Base-by-base conservation (phyloP, 2,113 vertebrate species). In the Mesitornis unicolor region DNA sequence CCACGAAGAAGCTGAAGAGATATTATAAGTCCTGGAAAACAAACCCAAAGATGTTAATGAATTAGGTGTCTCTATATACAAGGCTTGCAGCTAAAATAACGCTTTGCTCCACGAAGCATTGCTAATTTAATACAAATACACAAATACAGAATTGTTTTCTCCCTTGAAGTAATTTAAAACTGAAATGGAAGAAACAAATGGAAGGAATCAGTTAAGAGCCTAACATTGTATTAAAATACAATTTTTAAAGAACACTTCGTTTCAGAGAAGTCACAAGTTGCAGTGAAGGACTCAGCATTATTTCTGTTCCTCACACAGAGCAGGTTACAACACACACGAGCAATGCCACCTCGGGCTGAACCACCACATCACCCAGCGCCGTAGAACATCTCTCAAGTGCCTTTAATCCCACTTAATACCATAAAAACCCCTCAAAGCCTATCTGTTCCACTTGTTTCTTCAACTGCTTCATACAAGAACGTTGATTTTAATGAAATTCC, bases 1-100 rank as follows among this genome's bases (percentile, higher is more conserved):
- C 99, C 99, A 82, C 99, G 98, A 95, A 99, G 98, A 93, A 99
- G 98, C 97, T 99, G 99, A 83, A 99, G 98, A 94, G 99, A 99
- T 95, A 99, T 98, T 91, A 99, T 99, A 97, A 99, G 98, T 96
- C 99, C 99, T 99, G 95, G 63, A 69, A 92, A 89, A 97, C 94
- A 95, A 85, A 77, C n/a, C 31, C 57, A 93, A 95, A 89, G 19
- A 35, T 7, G 40, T 64, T 95, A 15, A 57, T 87, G 54, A 80
- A 42, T 87, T 25, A 87, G 11, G 89, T 31, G n/a, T 74, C 25
- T 70, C 59, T 35, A 28, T 35, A 40, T 31, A 60, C 21, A 67
- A 69, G 73, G 70, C 38, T 61, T 42, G 50, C 36, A 71, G 71
- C 38, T 54, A 63, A 95, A 63, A 22, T 2, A 71, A 56, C 19